A percentile compares a stretch with the other conserved stretches of the same genome.
phyloP scores from a whole-genome alignment of 2,113 vertebrate species.

The Tetraodon nigroviridis region DNA sequence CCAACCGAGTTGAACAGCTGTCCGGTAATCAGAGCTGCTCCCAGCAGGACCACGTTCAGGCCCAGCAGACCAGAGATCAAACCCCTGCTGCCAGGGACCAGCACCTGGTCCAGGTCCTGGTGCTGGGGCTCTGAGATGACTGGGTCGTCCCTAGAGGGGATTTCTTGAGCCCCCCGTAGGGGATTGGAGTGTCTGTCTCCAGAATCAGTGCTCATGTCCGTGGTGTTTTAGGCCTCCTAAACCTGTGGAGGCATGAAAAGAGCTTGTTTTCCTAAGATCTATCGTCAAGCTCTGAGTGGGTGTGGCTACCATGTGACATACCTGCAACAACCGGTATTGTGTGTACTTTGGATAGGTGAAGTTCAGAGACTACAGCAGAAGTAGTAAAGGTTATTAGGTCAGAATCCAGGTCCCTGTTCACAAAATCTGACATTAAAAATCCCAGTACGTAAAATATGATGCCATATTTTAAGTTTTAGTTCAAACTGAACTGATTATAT shows the following conservation, averaged over 20 bases:
- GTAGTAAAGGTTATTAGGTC: too few relatives aligned
- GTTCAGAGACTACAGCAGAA: too few relatives aligned
- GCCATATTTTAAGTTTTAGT: too few relatives aligned
- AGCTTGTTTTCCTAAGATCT: fast-evolving
- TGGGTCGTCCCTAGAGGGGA: not conserved
- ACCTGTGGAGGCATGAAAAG: not conserved
- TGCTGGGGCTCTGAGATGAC: not conserved
- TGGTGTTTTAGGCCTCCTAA: too few relatives aligned
- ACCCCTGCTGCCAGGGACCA: slow-evolving; percentile 73
- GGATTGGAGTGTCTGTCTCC: not conserved
- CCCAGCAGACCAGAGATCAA: slow-evolving; percentile 85
- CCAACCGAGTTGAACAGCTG: slow-evolving; percentile 72
- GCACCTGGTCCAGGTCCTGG: slow-evolving; percentile 34
- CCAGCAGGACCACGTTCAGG: slow-evolving; percentile 84
- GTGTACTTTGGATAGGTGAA: slow-evolving; percentile 6
- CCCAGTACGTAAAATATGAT: too few relatives aligned
- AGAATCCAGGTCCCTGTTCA: too few relatives aligned
- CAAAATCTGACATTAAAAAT: too few relatives aligned
- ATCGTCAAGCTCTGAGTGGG: slow-evolving; percentile 8
- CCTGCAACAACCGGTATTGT: not conserved
- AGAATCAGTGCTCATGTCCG: slow-evolving; percentile 13
- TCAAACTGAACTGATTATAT: too few relatives aligned
- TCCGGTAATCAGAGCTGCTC: slow-evolving; percentile 80
- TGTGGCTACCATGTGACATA: slow-evolving; percentile 10
- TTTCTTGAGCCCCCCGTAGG: not conserved